Evolutionary conservation across 2,888 invertebrate species (phyloP).

Genomic region (Blera fallax): DNA sequence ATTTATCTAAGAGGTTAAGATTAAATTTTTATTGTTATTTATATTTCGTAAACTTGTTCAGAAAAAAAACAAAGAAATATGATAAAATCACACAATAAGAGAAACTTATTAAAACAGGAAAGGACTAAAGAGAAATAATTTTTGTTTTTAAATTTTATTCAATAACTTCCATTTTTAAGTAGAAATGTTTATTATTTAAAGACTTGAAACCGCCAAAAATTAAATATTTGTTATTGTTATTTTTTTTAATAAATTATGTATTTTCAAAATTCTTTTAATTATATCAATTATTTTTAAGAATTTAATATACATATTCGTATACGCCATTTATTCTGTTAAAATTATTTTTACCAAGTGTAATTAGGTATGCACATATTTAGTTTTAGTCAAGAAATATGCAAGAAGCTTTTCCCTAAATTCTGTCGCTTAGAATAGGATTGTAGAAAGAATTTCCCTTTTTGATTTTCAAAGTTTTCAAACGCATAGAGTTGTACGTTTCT

Average conservation of each 20-base stretch:
- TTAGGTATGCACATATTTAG: no score
- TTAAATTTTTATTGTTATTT: slow-evolving; percentile 54
- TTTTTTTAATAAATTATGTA: not conserved
- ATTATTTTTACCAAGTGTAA: no score
- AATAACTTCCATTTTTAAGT: slow-evolving; percentile 17
- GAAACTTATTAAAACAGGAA: not conserved
- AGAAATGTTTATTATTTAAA: not conserved
- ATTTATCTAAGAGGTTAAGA: slow-evolving; percentile 31
- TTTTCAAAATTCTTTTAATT: not conserved
- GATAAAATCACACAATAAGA: slow-evolving; percentile 4
- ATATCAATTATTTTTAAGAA: no score
- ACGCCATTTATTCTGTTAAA: no score
- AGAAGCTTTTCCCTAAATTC: no score
- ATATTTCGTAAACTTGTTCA: slow-evolving; percentile 50
- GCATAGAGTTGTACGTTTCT: no score
- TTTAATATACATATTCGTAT: no score
- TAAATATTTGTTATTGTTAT: not conserved
- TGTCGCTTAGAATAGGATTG: no score
- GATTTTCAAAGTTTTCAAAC: no score
- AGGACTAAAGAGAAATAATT: not conserved
- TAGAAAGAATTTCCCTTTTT: no score
- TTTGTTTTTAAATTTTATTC: not conserved
- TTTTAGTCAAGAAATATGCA: no score
- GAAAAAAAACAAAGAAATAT: slow-evolving; percentile 3
- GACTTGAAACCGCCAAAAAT: slow-evolving; percentile 15